Evolutionary conservation across 2,888 invertebrate genomes (phyloP), one percentile per base, ranked within the genome.

Genomic region (Apodemia duryi): DNA sequence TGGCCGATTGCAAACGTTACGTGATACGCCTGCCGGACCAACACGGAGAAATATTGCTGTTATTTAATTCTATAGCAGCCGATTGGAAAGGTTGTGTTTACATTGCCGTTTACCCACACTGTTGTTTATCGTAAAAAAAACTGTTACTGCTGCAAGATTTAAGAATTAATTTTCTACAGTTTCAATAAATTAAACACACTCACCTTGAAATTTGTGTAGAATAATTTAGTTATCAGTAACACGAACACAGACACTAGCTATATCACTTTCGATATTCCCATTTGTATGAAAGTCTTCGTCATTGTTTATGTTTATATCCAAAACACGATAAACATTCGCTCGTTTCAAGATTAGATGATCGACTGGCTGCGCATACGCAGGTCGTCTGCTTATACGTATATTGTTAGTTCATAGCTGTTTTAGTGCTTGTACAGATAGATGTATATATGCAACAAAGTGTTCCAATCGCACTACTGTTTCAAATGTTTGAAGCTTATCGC

Each of bases 321-420:
- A 65, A 41, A 52, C 62, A 49, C 65, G 38, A 62, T 49, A 68
- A 64, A 62, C 70, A 68, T 51, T 67, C 68, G 68, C 54, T 65
- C 68, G 61, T 62, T 63, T 66, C 71, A 65, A 71, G 70, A 71
- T 70, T 71, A 71, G 71, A 69, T 66, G 67, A 38, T 35, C 68
- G 69, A 73, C 73, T 73, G 73, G 54, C 66, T 66, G 70, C 69
- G 68, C 71, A 66, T 62, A 65, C 68, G 66, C 66, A 21, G 11
- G 64, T 63, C 54, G 61, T 66, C 63, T 68, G 64, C 70, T 72
- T 73, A 70, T 68, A 71, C 67, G 64, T 63, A 65, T 61, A 49
- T 13, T 21, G 32, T 49, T 35, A 43, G 21, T 21, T 21, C 21
- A 21, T 21, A 21, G 52, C 60, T 64, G 62, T 60, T 60, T 66